Evolutionary conservation across 2,888 invertebrate genomes (phyloP).

Genomic region (Cryptus viduatorius): DNA sequence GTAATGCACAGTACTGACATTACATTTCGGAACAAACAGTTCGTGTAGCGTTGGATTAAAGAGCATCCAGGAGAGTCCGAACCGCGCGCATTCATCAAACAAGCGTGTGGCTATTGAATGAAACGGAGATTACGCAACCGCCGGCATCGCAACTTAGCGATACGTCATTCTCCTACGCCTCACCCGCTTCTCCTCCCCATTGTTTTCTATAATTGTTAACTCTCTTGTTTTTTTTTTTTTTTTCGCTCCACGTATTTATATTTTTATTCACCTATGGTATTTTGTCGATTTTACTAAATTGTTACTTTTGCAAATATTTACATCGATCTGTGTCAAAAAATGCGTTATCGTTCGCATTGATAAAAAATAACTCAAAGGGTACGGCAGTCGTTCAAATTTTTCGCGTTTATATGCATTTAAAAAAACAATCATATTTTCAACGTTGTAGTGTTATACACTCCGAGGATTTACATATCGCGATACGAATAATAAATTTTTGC

Average conservation of each 20-base stretch:
- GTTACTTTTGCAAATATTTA: not conserved
- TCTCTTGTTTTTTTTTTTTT: slow-evolving; percentile 7
- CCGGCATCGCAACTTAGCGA: slow-evolving; percentile 30
- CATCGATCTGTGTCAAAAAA: not conserved
- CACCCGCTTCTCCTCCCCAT: slow-evolving; percentile 49
- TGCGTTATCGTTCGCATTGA: no score
- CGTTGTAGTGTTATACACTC: not conserved
- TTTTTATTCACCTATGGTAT: slow-evolving; percentile 36
- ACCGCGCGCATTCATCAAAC: slow-evolving; percentile 62
- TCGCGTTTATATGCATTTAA: no score
- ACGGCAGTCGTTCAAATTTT: no score
- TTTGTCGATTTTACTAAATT: slow-evolving; percentile 28
- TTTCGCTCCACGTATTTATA: slow-evolving; percentile 1
- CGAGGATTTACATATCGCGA: not conserved
- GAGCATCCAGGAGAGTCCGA: slow-evolving; percentile 39
- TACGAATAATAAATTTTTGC: slow-evolving; percentile 8
- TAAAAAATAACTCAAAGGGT: no score
- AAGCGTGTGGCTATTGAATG: slow-evolving; percentile 65
- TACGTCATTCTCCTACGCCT: slow-evolving; percentile 59
- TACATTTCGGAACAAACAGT: no score
- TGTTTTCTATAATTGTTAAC: slow-evolving; percentile 59
- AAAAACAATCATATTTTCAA: not conserved
- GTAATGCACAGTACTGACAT: no score
- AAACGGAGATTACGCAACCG: slow-evolving; percentile 65
- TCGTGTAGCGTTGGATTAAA: not conserved